These are phyloP conservation scores for Peucedramus taeniatus DNA, from an alignment of 2,113 vertebrate genomes.

Conservation along the genomic window DNA sequence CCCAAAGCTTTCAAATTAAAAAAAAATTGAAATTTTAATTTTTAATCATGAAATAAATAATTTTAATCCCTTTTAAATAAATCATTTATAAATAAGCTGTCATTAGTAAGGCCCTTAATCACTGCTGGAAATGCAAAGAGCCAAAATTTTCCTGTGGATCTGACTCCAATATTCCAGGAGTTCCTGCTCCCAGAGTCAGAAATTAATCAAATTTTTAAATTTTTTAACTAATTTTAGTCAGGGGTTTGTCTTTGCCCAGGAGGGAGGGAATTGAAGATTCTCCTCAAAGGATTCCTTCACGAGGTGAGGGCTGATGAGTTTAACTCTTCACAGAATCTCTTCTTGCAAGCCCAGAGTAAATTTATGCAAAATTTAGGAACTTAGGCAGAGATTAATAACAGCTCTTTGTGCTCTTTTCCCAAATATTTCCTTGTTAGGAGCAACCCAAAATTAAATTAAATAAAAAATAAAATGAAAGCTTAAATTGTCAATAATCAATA, in stretches of 20 bases:
- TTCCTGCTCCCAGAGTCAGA: rapidly evolving
- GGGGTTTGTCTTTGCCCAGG: not conserved
- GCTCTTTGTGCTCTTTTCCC: not conserved
- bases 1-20: too few species aligned
- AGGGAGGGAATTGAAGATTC: not conserved
- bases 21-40: not conserved
- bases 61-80: not conserved
- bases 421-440: not conserved
- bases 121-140: not conserved
- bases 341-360: not conserved
- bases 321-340: not conserved
- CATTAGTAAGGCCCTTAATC: rapidly evolving
- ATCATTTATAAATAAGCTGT: not conserved
- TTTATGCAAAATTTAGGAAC: not conserved
- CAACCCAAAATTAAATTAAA: not conserved
- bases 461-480: not conserved
- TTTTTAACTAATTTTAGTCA: not conserved
- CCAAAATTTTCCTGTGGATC: not conserved
- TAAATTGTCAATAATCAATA: not conserved
- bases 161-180: rapidly evolving
- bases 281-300: not conserved
- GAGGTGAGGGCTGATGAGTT: not conserved
- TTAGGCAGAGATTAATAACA: not conserved
- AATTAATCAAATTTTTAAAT: not conserved
- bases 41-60: not conserved